Base-by-base conservation (phyloP, 2,797 vertebrate species). In the Florisuga fusca region DNA sequence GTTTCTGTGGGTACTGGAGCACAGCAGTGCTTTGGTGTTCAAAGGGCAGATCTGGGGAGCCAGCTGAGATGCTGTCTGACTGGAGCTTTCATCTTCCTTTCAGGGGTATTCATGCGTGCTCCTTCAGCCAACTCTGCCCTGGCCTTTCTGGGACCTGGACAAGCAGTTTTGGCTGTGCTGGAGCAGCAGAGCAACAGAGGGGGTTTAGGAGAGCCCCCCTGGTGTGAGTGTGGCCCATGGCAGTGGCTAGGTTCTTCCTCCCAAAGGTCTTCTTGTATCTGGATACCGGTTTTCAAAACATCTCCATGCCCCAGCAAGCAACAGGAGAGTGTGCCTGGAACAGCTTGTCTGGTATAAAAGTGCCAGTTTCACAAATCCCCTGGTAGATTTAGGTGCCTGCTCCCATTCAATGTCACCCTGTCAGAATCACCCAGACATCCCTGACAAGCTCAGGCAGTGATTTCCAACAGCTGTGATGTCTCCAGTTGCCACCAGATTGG, bases 211-310 rank as follows among this genome's bases (percentile, higher is more conserved):
- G 21, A 72, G 22, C 1, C 1, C 41, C 7, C 0, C 61, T 68
- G 27, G 23, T 1, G 0, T 71, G 22, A 10, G 21, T 51, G 54
- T 62, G 54, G 48, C 36, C n/a, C 0, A 0, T 3, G 5, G 46
- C 3, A 1, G 12, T 48, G 48, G 23, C 61, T 51, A 34, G 22
- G 29, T 16, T 81, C 59, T 59, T 87, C 22, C 20, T 80, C 27
- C 34, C 25, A 41, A 53, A 81, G 45, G 4, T 68, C 34, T 72
- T 92, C 9, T 6, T 12, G 6, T 61, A 20, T 31, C 33, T 2
- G 11, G 27, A 27, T 15, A 43, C 7, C 33, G 54, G 85, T 62
- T 82, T 64, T 77, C 50, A 58, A 62, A 76, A 48, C 2, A 0
- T 43, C 72, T 75, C 18, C 33, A 6, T 58, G 33, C 21, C 10